phyloP scores from a whole-genome alignment of 2,888 invertebrate genomes.

The Caenorhabditis uteleia region DNA sequence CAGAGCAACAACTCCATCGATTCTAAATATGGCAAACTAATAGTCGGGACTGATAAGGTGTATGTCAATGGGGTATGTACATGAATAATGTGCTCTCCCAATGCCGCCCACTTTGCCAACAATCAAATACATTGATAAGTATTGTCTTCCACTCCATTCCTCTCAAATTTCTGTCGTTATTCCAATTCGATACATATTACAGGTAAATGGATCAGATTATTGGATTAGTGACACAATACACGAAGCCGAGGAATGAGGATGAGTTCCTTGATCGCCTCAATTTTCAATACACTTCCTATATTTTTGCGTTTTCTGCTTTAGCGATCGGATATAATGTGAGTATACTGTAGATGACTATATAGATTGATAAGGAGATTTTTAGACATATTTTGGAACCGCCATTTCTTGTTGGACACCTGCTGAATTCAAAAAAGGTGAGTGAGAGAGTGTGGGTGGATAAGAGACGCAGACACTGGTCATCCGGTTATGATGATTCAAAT shows the following conservation, averaged over 20 bases:
- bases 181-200: not conserved
- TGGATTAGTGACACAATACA: constrained; percentile 20
- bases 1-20: no score
- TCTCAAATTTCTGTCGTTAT: constrained; percentile 1
- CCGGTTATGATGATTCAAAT: no score
- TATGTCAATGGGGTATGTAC: no score
- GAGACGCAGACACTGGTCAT: not conserved
- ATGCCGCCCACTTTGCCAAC: no score
- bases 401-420: constrained; percentile 68
- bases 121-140: no score
- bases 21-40: no score
- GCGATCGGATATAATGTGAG: constrained; percentile 61
- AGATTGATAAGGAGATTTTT: not conserved
- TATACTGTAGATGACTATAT: not conserved
- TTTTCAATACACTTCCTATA: constrained; percentile 71
- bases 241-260: constrained; percentile 63
- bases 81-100: no score
- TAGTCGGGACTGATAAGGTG: no score
- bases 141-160: no score
- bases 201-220: constrained; percentile 38
- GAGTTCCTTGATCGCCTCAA: constrained; percentile 72
- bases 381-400: constrained; percentile 53
- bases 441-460: no score
- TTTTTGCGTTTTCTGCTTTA: constrained; percentile 70
- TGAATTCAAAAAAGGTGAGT: constrained; percentile 60